Conservation (phyloP, 1,140 invertebrate species). For the Musca vetustissima region DNA sequence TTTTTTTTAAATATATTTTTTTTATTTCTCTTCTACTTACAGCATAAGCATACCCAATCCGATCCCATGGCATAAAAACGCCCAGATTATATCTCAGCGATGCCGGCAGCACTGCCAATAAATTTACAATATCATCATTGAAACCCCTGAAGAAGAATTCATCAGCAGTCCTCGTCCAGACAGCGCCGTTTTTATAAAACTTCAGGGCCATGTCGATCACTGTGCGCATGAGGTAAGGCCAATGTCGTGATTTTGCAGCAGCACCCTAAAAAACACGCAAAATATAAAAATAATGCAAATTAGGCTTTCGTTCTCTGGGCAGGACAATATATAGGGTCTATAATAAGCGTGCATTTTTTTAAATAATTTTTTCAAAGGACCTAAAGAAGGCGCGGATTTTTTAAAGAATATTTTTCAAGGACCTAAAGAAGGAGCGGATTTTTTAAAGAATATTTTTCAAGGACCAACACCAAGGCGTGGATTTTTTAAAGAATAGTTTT, state of each 20-base stretch:
- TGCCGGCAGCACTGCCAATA: constrained; percentile 61
- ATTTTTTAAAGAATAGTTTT: no score
- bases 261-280: constrained; percentile 63
- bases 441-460: no score
- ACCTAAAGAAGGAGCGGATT: no score
- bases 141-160: constrained; percentile 79
- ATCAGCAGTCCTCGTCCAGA: constrained; percentile 64
- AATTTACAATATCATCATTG: constrained; percentile 66
- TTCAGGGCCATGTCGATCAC: constrained; percentile 60
- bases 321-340: no score
- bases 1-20: not conserved
- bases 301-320: no score
- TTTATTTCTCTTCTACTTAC: constrained; percentile 55
- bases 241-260: constrained; percentile 38
- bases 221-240: constrained; percentile 60
- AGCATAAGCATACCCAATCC: constrained; percentile 78
- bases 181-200: constrained; percentile 58
- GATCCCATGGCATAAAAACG: constrained; percentile 65
- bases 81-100: not conserved
- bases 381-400: no score
- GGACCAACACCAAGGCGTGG: no score
- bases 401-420: no score
- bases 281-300: constrained; percentile 67
- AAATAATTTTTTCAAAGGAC: no score
- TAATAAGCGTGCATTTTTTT: no score